These are phyloP conservation scores for Troilus luridus DNA, from an alignment of 2,888 invertebrate species.

Conservation along the genomic window DNA sequence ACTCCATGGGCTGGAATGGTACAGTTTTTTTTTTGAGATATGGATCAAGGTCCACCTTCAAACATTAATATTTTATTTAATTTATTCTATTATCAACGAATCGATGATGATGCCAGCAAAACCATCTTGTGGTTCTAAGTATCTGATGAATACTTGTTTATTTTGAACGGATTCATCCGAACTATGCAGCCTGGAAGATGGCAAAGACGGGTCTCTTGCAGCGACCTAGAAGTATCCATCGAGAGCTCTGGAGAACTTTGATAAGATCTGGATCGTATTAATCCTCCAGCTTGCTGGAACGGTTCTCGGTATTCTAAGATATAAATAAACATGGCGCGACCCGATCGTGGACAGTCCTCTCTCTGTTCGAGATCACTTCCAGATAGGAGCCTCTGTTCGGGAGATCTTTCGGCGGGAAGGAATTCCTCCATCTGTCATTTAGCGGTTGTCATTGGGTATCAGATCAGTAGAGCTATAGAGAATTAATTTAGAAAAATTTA, in stretches of 20 bases:
- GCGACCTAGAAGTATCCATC: neutral
- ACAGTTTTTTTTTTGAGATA: no score
- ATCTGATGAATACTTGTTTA: no score
- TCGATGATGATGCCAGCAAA: no score
- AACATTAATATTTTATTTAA: no score
- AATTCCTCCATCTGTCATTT: neutral
- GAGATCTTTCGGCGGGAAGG: neutral
- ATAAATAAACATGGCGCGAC: neutral
- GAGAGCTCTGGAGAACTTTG: neutral
- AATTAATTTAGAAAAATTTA: no score
- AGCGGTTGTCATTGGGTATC: neutral
- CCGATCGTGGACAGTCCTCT: neutral
- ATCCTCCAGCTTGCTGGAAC: neutral
- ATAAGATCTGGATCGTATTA: neutral
- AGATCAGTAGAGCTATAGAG: neutral
- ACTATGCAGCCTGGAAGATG: neutral
- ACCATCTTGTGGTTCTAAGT: no score
- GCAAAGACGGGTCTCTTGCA: neutral
- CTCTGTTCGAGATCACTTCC: neutral
- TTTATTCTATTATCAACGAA: no score
- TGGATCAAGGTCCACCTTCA: no score
- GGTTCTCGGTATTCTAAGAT: neutral
- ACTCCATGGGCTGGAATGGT: no score
- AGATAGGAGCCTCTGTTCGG: neutral
- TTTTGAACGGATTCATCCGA: no score